phyloP scores from a whole-genome alignment of 2,113 vertebrate genomes.

The Mesembrinibis cayennensis region DNA sequence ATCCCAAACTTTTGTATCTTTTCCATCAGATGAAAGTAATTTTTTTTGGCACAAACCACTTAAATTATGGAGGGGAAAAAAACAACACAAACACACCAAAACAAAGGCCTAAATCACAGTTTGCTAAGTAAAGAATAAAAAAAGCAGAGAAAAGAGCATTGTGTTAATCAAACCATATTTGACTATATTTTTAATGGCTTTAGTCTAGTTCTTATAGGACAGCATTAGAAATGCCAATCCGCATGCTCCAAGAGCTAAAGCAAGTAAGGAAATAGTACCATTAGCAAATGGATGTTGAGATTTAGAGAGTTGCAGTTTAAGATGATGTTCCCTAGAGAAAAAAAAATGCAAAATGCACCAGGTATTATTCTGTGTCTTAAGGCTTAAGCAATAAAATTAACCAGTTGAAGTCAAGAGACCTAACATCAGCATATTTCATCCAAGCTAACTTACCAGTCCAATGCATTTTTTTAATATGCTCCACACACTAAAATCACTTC shows the following conservation, averaged over 20 bases:
- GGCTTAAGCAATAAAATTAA: neutral
- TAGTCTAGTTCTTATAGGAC: neutral
- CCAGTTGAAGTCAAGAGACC: neutral
- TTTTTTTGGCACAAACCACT: neutral
- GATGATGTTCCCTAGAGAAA: neutral
- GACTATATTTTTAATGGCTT: neutral
- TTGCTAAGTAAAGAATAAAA: neutral
- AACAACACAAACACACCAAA: neutral
- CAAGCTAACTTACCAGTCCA: conserved; percentile 85
- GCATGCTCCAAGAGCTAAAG: neutral
- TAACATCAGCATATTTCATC: neutral
- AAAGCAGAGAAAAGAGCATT: neutral
- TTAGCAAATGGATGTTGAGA: neutral
- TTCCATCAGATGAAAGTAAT: neutral
- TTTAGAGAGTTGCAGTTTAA: neutral
- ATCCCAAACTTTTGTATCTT: neutral
- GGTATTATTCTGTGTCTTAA: neutral
- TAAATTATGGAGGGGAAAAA: neutral
- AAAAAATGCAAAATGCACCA: neutral
- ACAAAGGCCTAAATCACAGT: neutral
- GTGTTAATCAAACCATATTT: neutral
- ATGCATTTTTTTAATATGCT: conserved; percentile 96
- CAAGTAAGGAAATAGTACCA: neutral
- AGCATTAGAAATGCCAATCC: neutral
- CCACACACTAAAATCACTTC: conserved; percentile 93